Evolutionary conservation across 2,113 vertebrate genomes (phyloP), one percentile per base, ranked within the genome.

Genomic region (Maccullochella peelii): DNA sequence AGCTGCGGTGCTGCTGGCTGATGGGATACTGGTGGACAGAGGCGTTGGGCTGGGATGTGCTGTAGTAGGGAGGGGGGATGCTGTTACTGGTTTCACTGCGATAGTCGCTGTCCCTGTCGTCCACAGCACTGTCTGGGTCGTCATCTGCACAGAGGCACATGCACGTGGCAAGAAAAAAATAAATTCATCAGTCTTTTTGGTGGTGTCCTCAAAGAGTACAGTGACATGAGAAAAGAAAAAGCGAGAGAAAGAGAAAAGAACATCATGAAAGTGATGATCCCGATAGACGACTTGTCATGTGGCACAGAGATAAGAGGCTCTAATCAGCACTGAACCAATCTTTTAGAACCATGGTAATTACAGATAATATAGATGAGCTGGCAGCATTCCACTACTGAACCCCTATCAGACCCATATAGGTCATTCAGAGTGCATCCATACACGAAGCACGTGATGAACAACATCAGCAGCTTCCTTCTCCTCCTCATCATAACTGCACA

Each of bases 81-180:
- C 98, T 99, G 92, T 98, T 99, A 94, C 98, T 99, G 18, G 98
- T 99, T 94, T 99, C 98, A 0, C 98, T 99, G 90, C 98, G 97
- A 67, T 99, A 99, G 90, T 99, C 98, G 0, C 98, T 99, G 95
- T 99, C 98, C 20, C 98, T 92, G 90, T 99, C 98, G 0, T 99
- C 98, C 94, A 99, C 97, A 0, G 96, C 98, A 5, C 98, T 99
- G 93, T 99, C 98, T 0, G 97, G 97, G 91, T 99, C 98, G 11
- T 99, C 98, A 0, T 98, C 98, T 95, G 49, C 49, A 84, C 11
- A 68, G 36, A 73, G 30, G 42, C 21, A 80, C 59, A 69, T 11
- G 18, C 21, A 77, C 59, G 66, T 11, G 18, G 3, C 0, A 61
- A 21, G 44, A 67, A 25, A 72, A 30, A 52, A 33, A 65, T n/a